Conservation (phyloP, 2,797 vertebrate genomes). For the Anguilla anguilla region DNA sequence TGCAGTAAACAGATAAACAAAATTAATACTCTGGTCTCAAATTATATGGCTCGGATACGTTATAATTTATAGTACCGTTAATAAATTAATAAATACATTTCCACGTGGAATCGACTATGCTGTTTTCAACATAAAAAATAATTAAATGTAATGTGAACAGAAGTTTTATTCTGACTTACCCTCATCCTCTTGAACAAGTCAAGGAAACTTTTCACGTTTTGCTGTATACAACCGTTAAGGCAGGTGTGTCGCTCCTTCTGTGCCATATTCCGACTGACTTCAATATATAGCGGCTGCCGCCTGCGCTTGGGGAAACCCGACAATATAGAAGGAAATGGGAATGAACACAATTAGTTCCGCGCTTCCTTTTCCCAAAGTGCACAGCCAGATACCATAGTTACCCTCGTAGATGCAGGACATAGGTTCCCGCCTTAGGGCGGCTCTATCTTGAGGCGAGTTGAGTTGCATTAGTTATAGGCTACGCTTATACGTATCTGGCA, state of each 20-base stretch:
- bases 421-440: background rate
- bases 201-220: background rate
- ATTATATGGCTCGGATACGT: background rate
- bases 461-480: background rate
- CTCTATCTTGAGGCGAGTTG: background rate
- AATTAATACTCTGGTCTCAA: background rate
- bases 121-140: background rate
- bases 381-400: background rate
- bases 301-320: conserved; percentile 47
- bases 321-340: conserved; percentile 61
- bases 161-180: conserved; percentile 17
- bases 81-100: background rate
- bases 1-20: conserved; percentile 43
- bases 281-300: conserved; percentile 13
- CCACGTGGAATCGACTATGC: background rate
- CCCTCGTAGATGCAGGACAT: background rate
- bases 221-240: conserved; percentile 2
- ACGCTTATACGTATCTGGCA: too few relatives aligned
- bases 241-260: conserved; percentile 21
- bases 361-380: conserved; percentile 50
- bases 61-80: background rate
- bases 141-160: background rate
- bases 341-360: conserved; percentile 42
- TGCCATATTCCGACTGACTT: conserved; percentile 25
- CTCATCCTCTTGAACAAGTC: conserved; percentile 13